Base-by-base conservation (phyloP, 2,113 vertebrate genomes). In the Entosphenus tridentatus region DNA sequence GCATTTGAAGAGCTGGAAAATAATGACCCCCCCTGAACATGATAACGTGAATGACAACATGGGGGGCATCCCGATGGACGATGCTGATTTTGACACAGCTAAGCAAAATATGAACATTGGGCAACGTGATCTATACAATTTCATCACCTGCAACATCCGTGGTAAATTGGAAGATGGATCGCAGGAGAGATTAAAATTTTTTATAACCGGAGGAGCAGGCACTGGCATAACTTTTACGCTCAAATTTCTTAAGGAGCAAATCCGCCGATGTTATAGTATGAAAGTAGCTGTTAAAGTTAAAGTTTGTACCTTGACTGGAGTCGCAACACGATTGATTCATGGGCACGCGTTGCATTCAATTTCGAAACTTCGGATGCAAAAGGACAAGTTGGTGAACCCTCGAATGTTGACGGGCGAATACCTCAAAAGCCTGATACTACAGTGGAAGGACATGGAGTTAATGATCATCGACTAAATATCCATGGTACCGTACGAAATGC, bases 81-180 rank as follows among this genome's bases (percentile, higher is more conserved):
- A 18, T 18, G 18, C 18, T 18, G 18, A 18, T 18, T 18, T 18
- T 18, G 18, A 18, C 18, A 18, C 18, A 18, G 12, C 12, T n/a
- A 16, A 59, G 12, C 12, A 59, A 12, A 16, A 12, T 16, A 59
- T 59, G 58, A 59, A 59, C 16, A 2, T 59, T 59, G 58, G 58
- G 58, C 58, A 59, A 16, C 58, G 58, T 16, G 58, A 59, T 59
- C 58, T 59, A 12, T 59, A 13, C 58, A 59, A 59, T 59, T 59
- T 59, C 12, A 59, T 59, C 58, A 59, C n/a, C n/a, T n/a, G n/a
- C n/a, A n/a, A n/a, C 58, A 59, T 59, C 16, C 12, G 16, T 13
- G 12, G 58, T 16, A 12, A 59, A 59, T 13, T 59, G 58, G 18
- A 18, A 18, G 16, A 59, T 59, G 58, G 58, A 59, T 59, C 58